These are phyloP conservation scores for Diprion similis DNA, from an alignment of 1,140 invertebrate species.

Conservation along the genomic window DNA sequence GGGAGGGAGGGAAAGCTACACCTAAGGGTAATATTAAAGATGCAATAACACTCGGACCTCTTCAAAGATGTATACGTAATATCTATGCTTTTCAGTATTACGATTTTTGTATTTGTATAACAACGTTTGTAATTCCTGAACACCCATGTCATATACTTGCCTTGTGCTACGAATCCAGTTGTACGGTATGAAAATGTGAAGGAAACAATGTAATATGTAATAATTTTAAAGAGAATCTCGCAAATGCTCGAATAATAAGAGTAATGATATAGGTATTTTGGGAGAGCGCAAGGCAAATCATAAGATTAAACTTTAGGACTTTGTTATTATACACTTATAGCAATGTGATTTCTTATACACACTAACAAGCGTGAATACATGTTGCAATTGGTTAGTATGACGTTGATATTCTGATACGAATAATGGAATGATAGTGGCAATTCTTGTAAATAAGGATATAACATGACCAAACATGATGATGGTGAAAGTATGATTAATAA, in stretches of 20 bases:
- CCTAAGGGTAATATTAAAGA: too few relatives aligned
- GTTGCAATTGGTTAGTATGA: not conserved
- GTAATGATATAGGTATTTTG: not conserved
- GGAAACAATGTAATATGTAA: conserved; percentile 54
- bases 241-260: not conserved
- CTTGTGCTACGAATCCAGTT: conserved; percentile 60
- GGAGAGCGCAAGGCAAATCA: not conserved
- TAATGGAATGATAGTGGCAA: too few relatives aligned
- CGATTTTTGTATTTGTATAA: too few relatives aligned
- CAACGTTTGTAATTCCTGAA: not conserved
- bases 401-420: too few relatives aligned
- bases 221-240: conserved; percentile 16
- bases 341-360: not conserved
- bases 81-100: too few relatives aligned
- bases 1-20: not conserved
- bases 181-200: conserved; percentile 54
- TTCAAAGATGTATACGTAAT: too few relatives aligned
- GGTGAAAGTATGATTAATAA: too few relatives aligned
- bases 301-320: not conserved
- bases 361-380: conserved; percentile 11
- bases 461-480: too few relatives aligned
- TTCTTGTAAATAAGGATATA: too few relatives aligned
- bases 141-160: conserved; percentile 53
- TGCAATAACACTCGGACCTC: too few relatives aligned
- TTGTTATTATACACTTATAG: not conserved